These are phyloP conservation scores for Drosophila dunni DNA, from an alignment of 1,140 invertebrate genomes.

Conservation along the genomic window DNA sequence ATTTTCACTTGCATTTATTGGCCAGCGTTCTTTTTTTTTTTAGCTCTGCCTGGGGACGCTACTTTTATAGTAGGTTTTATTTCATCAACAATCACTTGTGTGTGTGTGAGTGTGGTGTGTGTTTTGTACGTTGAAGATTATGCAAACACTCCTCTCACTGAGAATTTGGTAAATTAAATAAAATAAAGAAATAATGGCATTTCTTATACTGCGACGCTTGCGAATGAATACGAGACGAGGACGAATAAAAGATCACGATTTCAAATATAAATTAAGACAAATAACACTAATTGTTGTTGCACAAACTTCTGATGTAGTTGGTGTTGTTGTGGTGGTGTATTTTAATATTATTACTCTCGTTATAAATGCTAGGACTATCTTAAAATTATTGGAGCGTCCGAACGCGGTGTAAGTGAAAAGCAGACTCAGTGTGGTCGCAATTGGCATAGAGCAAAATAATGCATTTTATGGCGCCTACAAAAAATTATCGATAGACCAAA, in stretches of 20 bases:
- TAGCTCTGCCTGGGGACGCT: conserved; percentile 26
- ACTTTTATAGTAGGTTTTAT: conserved; percentile 20
- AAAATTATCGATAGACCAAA: too few species aligned
- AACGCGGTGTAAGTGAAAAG: conserved; percentile 50
- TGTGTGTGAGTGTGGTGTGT: background rate
- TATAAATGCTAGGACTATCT: conserved; percentile 55
- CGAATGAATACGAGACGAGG: conserved; percentile 18
- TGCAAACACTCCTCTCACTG: conserved; percentile 60
- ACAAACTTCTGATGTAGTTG: conserved; percentile 7
- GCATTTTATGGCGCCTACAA: too few species aligned
- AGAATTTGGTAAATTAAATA: conserved; percentile 47
- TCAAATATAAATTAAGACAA: conserved; percentile 12
- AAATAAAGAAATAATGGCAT: conserved; percentile 39
- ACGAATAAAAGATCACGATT: conserved; percentile 10
- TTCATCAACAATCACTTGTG: conserved; percentile 38
- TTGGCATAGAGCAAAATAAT: background rate
- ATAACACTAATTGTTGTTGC: conserved; percentile 28
- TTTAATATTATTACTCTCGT: conserved; percentile 32
- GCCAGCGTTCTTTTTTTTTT: conserved; percentile 23
- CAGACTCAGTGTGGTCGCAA: conserved; percentile 43
- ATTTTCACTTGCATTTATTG: conserved; percentile 54
- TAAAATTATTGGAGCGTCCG: conserved; percentile 62
- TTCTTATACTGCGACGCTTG: conserved; percentile 43
- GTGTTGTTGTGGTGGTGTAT: background rate
- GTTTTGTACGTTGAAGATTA: conserved; percentile 49